Evolutionary conservation across 2,797 vertebrate species (phyloP).

Genomic region (Phrynocephalus forsythii): DNA sequence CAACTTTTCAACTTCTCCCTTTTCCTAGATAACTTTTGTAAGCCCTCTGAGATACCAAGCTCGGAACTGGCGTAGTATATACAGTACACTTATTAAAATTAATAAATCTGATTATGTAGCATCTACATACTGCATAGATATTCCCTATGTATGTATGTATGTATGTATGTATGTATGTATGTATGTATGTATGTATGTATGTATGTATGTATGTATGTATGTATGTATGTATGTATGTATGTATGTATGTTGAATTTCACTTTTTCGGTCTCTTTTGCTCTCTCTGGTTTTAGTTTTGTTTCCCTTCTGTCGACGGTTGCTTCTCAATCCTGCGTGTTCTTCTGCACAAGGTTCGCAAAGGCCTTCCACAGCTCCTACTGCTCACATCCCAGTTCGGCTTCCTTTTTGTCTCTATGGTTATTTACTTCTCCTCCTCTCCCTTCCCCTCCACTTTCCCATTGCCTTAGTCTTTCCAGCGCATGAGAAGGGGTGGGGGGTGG

Average conservation of each 20-base stretch:
- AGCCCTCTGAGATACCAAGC: not conserved
- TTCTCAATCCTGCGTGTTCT: too few relatives aligned
- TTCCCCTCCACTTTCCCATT: not conserved
- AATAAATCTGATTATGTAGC: not conserved
- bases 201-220: too few relatives aligned
- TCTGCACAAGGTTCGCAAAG: not conserved
- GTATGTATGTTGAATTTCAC: not conserved
- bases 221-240: too few relatives aligned
- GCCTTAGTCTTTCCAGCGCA: not conserved
- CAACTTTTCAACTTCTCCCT: not conserved
- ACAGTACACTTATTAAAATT: too few relatives aligned
- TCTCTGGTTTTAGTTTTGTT: not conserved
- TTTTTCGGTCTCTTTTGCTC: not conserved
- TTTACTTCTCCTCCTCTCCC: not conserved
- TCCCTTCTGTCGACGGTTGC: too few relatives aligned
- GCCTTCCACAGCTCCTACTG: not conserved
- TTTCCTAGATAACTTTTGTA: not conserved
- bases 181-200: too few relatives aligned
- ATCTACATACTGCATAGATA: too few relatives aligned
- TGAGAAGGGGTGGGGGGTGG: too few relatives aligned
- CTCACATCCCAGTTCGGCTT: not conserved
- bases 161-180: not conserved
- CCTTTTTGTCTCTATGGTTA: slow-evolving; percentile 6
- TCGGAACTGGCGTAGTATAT: not conserved
- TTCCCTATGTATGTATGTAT: not conserved